Base-by-base conservation (phyloP, 2,113 vertebrate genomes). In the Megaceryle maxima region DNA sequence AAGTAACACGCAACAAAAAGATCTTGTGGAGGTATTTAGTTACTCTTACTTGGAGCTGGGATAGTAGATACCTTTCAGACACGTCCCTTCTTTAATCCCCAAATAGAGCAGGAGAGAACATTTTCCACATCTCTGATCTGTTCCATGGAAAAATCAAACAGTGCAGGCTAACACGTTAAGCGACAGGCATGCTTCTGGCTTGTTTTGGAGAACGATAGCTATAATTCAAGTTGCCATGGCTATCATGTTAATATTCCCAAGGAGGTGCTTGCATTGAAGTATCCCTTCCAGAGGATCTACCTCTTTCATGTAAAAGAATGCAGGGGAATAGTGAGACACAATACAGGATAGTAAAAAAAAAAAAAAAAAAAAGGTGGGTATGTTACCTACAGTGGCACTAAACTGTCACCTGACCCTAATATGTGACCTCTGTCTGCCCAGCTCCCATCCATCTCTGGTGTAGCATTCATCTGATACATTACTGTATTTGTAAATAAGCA, bases 1-100 rank as follows among this genome's bases (percentile, higher is more conserved):
- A 56, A 98, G 97, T 17, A 95, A 82, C 14, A 44, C 94, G 33
- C 95, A 96, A 46, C 97, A 97, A 25, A 98, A 97, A 90, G 97
- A 95, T 63, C 94, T 96, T 4, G 94, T 98, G 89, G 98, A 98
- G 99, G 99, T 99, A 95, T 70, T 81, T 19, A 21, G 26, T 64
- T 83, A 39, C 73, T 56, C 21, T 67, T 73, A 25, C 69, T 74
- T 85, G 46, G 59, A 73, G 33, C 31, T 50, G 50, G 75, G 37
- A 21, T 24, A 73, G 17, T 21, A 63, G 8, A 51, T 68, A 25
- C 46, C 21, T 91, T 87, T 62, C 44, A 72, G 62, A 39, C 39
- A 15, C 21, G 19, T 69, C 22, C 16, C 29, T 78, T 84, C 51
- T 75, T 77, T 84, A 70, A 82, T 44, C 6, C 17, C 26, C 39